Base-by-base conservation (phyloP, 2,113 vertebrate genomes). In the Ancistrus triradiatus region DNA sequence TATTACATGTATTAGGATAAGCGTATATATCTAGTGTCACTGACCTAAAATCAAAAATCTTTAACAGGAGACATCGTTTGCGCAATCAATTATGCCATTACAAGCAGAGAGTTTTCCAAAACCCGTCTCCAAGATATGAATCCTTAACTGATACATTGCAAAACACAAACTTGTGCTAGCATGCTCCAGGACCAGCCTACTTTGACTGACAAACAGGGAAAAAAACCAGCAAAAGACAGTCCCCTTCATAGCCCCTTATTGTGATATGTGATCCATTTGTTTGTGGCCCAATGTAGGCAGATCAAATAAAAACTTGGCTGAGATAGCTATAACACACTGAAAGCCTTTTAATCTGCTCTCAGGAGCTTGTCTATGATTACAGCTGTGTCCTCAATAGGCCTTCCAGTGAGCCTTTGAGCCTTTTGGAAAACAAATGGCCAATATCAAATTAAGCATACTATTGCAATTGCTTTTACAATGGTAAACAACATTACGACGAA, bases 1-100 rank as follows among this genome's bases (percentile, higher is more conserved):
- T 48, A 77, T 60, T 83, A 75, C 71, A 71, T 70, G 62, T 68
- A 81, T 83, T 72, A 4, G 62, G 80, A 78, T 78, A 68, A 60
- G 63, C 21, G 62, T 68, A 69, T 69, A 61, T 59, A 17, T 3
- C 75, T 66, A 59, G 74, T 67, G 66, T 69, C 58, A 13, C 44
- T 28, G 70, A 74, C 67, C 40, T 10, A 42, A 49, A 58, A 63
- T 57, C 50, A 47, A 37, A 49, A 28, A n/a, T n/a, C n/a, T n/a
- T n/a, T n/a, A n/a, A n/a, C n/a, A n/a, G n/a, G n/a, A n/a, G n/a
- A n/a, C n/a, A n/a, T n/a, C n/a, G n/a, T n/a, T n/a, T n/a, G n/a
- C n/a, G n/a, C n/a, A n/a, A n/a, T n/a, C n/a, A n/a, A n/a, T n/a
- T n/a, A n/a, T n/a, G n/a, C n/a, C n/a, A n/a, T n/a, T n/a, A n/a